These are phyloP conservation scores for Napeogenes sylphis DNA, from an alignment of 2,888 invertebrate species.

Conservation along the genomic window DNA sequence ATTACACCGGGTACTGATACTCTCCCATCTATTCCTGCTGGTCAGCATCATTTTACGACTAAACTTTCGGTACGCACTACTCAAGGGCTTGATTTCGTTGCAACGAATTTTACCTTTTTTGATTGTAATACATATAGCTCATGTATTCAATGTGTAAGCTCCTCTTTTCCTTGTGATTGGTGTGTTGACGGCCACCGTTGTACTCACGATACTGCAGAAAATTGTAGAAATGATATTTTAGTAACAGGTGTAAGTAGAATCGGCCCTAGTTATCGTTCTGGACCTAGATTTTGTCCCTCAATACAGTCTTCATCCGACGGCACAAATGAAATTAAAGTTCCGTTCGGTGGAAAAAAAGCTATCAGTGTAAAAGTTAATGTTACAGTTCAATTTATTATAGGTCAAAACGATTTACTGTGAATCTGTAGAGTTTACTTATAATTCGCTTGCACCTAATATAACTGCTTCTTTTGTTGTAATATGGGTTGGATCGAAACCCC, in stretches of 20 bases:
- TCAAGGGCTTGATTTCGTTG: slow-evolving; percentile 95
- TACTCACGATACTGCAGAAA: slow-evolving; percentile 96
- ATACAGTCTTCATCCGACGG: slow-evolving; percentile 93
- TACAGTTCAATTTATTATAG: slow-evolving; percentile 94
- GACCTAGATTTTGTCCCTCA: slow-evolving; percentile 95
- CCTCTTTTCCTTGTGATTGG: slow-evolving; percentile 99
- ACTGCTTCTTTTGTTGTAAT: slow-evolving; percentile 96
- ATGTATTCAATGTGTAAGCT: slow-evolving; percentile 97
- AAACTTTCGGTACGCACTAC: slow-evolving; percentile 95
- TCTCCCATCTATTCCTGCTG: slow-evolving; percentile 93
- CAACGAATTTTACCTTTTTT: slow-evolving; percentile 98
- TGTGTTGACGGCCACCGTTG: slow-evolving; percentile 97
- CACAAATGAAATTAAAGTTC: slow-evolving; percentile 92
- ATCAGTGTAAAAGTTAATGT: slow-evolving; percentile 96
- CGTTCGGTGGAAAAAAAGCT: slow-evolving; percentile 92
- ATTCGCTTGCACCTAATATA: slow-evolving; percentile 92
- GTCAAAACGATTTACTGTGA: slow-evolving; percentile 96
- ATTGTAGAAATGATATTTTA: slow-evolving; percentile 94
- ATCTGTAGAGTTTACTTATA: slow-evolving; percentile 93
- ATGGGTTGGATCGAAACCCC: slow-evolving; percentile 95
- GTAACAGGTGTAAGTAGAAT: slow-evolving; percentile 94
- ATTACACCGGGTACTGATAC: slow-evolving; percentile 96
- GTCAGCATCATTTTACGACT: slow-evolving; percentile 96
- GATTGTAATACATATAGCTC: slow-evolving; percentile 98
- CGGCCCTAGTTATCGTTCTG: slow-evolving; percentile 95